These are phyloP conservation scores for Tethea ocularis DNA, from an alignment of 2,888 invertebrate species.

Conservation along the genomic window DNA sequence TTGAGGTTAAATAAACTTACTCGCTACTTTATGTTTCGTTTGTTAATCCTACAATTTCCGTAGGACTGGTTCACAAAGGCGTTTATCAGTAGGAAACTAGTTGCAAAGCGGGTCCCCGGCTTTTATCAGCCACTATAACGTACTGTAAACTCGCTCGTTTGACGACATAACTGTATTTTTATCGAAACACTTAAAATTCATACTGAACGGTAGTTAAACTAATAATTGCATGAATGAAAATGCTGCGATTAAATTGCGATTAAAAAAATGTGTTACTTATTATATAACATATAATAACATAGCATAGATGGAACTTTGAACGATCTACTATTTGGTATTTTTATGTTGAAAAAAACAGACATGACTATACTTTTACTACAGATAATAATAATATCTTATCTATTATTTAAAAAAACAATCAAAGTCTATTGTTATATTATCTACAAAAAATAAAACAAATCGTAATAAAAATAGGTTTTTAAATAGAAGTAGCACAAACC, in stretches of 20 bases:
- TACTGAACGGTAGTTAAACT: background rate
- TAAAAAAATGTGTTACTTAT: no score
- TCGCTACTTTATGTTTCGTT: background rate
- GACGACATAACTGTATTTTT: background rate
- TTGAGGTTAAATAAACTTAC: background rate
- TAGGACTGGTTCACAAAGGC: background rate
- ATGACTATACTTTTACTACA: no score
- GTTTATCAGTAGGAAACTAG: slow-evolving; percentile 4
- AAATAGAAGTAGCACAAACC: background rate
- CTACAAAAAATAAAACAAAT: background rate
- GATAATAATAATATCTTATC: no score
- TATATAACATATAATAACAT: no score
- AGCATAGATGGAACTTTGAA: background rate
- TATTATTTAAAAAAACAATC: no score
- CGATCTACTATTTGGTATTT: background rate
- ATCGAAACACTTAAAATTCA: background rate
- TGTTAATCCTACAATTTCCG: background rate
- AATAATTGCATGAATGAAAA: no score
- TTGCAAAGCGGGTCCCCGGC: background rate
- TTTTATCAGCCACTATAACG: background rate
- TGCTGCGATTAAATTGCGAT: no score
- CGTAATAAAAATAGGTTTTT: background rate
- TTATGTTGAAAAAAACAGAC: no score
- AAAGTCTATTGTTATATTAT: no score
- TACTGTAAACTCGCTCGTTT: background rate